A percentile compares a stretch with the other conserved stretches of the same genome.
phyloP scores from a whole-genome alignment of 2,888 invertebrate genomes.

The Anorthoa munda region DNA sequence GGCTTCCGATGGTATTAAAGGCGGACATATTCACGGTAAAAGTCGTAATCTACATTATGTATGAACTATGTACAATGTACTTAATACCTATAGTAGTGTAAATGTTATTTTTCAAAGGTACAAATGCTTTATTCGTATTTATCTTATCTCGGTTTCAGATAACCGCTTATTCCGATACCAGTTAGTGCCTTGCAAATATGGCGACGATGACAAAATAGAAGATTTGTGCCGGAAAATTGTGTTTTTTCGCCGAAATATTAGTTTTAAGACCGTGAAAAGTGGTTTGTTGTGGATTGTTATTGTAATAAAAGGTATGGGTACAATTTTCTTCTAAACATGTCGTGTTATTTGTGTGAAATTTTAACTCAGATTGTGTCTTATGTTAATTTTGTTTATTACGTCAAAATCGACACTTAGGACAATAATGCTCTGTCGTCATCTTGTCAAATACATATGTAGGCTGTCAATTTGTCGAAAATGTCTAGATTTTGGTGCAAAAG shows the following conservation, averaged over 20 bases:
- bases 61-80: slow-evolving; percentile 4
- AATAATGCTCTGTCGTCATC: neutral
- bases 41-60: neutral
- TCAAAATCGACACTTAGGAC: neutral
- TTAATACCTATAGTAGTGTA: neutral
- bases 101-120: slow-evolving; percentile 35
- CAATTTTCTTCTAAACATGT: neutral
- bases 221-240: neutral
- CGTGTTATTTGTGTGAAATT: neutral
- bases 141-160: slow-evolving; percentile 48
- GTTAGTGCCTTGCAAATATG: slow-evolving; percentile 16
- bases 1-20: too few relatives aligned
- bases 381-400: neutral
- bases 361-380: neutral
- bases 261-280: slow-evolving; percentile 19
- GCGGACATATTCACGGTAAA: neutral
- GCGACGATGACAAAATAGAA: slow-evolving; percentile 13
- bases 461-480: neutral
- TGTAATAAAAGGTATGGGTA: neutral
- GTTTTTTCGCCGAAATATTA: neutral
- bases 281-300: slow-evolving; percentile 29
- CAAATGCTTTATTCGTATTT: slow-evolving; percentile 41
- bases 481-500: too few relatives aligned
- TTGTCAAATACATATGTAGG: neutral
- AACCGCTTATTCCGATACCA: slow-evolving; percentile 20